These are phyloP conservation scores for Microctenopoma steveboyesi DNA, from an alignment of 2,797 vertebrate species.

Conservation along the genomic window DNA sequence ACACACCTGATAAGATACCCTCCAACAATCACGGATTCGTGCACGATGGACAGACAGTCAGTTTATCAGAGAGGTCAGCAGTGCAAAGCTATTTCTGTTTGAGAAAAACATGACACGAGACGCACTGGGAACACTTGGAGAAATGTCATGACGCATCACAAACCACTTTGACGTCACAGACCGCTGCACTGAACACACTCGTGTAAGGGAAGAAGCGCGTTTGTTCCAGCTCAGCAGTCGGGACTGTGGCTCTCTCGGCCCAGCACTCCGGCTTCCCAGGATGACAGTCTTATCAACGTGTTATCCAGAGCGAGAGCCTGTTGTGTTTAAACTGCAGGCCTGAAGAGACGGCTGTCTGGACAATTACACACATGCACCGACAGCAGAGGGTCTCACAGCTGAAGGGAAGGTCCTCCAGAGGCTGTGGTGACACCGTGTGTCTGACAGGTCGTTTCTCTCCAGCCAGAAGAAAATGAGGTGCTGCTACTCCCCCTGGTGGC, in stretches of 20 bases:
- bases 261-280: constrained; percentile 30
- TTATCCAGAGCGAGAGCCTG: constrained; percentile 51
- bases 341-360: constrained; percentile 22
- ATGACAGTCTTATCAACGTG: constrained; percentile 62
- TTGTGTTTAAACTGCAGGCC: constrained; percentile 13
- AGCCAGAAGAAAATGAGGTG: constrained; percentile 19
- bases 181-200: no score
- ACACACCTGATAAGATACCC: no score
- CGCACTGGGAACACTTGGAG: constrained; percentile 44
- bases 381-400: neutral
- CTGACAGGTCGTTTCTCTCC: constrained; percentile 1
- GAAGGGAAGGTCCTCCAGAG: neutral
- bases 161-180: constrained; percentile 16
- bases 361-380: constrained; percentile 25
- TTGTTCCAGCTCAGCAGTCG: constrained; percentile 55
- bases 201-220: constrained; percentile 3
- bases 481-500: constrained; percentile 65
- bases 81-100: constrained; percentile 34
- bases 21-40: no score
- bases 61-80: constrained; percentile 43
- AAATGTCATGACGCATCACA: constrained; percentile 35
- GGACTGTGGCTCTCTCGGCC: constrained; percentile 28
- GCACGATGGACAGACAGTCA: neutral
- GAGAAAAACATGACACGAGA: constrained; percentile 38
- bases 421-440: neutral